Evolutionary conservation across 23 tunicate species (phyloP), one percentile per base, ranked within the genome.

Genomic region (Styela plicata): DNA sequence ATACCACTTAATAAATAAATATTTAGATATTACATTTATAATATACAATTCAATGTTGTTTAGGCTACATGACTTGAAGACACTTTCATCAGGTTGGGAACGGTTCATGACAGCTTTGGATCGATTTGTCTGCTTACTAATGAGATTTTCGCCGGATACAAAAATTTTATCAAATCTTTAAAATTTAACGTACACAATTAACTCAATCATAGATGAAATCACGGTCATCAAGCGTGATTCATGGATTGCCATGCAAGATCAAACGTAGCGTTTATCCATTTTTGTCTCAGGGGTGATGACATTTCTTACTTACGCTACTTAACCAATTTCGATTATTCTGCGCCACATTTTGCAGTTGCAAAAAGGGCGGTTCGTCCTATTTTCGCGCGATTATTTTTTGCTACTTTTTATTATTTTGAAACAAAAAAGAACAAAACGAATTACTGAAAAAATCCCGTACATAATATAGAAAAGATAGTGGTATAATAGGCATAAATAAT

Each of bases 51-150:
- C 57, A 44, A 5, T 44, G 13, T 44, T 44, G 57, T 44, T 44
- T 44, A 44, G 57, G 57, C 57, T 44, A 44, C 57, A 66, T 7
- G 7, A 66, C 7, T 5, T 7, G 17, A 66, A 66, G 17, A 24
- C 70, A 3, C 31, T 66, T 66, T 24, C 70, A 27, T 10, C 70
- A 66, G 17, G 70, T 66, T 27, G 3, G 70, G 17, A 24, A 66
- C 29, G 17, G 70, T 66, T 27, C 31, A 17, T 66, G 31, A 66
- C 70, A 66, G 70, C 30, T 66, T 66, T 27, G 70, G 7, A 66
- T 66, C 30, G 70, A 24, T 24, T 66, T 24, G 30, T 66, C 31
- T 66, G 29, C 70, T 24, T 27, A 66, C 70, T 27, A 66, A 44
- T 44, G 57, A 13, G 57, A 44, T 44, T 44, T 44, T 44, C 57